Base-by-base conservation (phyloP, 2,888 invertebrate species). In the Petrophora chlorosata region DNA sequence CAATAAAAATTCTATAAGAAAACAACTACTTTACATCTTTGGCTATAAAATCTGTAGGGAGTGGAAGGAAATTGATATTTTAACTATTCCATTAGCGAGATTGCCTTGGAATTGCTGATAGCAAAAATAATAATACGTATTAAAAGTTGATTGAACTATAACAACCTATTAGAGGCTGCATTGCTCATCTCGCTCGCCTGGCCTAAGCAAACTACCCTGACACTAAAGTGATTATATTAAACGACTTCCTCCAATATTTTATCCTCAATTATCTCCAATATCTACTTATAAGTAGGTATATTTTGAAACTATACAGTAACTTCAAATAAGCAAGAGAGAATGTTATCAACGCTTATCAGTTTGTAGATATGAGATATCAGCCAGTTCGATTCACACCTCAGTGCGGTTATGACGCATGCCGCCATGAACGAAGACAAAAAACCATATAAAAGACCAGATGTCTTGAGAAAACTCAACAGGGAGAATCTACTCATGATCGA, bases 401-500 rank as follows among this genome's bases (percentile, higher is more conserved):
- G 63, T 55, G 53, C 69, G 70, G 81, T 68, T 72, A 77, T 80
- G 83, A 85, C 89, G 83, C 76, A 60, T 59, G 62, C 64, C 66
- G 65, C 59, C 67, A 88, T 86, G 89, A 85, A 85, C 63, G 73
- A 71, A 63, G 80, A 82, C 56, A 85, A 79, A 55, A 66, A 72
- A 58, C 68, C n/a, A n/a, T n/a, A n/a, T 38, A 77, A 71, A 64
- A 80, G 76, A 61, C 76, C 85, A 19, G 81, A 82, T 56, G 87
- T 87, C 25, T 66, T 88, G 43, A 85, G 53, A 56, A 90, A 88
- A 62, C 72, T 88, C 8, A 89, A 85, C 61, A 72, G 81, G 1
- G 87, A 88, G 49, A 87, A 69, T 54, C 68, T 90, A 7, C 70
- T 76, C n/a, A 65, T 83, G 48, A 83, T 89, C 38, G 90, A 90